phyloP scores from a whole-genome alignment of 2,113 vertebrate genomes.

The Raja brachyura region DNA sequence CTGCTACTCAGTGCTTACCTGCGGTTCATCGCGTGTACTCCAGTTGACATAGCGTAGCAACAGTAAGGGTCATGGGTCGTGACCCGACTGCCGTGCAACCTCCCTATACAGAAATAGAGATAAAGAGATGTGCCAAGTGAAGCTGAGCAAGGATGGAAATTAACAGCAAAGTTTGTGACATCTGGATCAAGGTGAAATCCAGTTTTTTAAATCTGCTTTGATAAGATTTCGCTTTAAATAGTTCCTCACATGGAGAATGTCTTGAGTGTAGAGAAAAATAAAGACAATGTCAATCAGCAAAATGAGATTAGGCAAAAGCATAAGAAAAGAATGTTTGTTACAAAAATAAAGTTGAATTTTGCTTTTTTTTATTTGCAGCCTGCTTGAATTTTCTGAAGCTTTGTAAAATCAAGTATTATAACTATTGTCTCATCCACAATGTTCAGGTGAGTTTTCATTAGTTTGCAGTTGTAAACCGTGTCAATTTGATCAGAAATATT shows the following conservation, averaged over 20 bases:
- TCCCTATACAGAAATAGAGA: too few species aligned
- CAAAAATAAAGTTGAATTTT: slow-evolving; percentile 38
- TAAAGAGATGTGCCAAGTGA: too few species aligned
- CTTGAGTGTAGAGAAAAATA: neutral
- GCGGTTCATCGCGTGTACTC: too few species aligned
- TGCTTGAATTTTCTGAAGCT: slow-evolving; percentile 91
- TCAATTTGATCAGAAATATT: neutral
- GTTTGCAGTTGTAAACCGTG: neutral
- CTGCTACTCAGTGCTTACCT: too few species aligned
- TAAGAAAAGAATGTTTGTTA: neutral
- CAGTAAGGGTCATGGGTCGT: too few species aligned
- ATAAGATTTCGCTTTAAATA: too few species aligned
- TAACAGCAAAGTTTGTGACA: too few species aligned
- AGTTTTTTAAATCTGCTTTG: too few species aligned
- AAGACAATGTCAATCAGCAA: neutral
- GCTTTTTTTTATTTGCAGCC: slow-evolving; percentile 61
- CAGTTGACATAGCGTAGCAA: too few species aligned
- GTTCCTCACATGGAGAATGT: neutral
- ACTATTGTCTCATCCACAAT: slow-evolving; percentile 93
- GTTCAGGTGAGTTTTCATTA: slow-evolving; percentile 72
- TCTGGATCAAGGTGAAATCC: too few species aligned
- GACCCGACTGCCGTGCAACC: too few species aligned
- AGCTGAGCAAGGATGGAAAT: too few species aligned
- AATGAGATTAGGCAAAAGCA: neutral
- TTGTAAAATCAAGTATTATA: slow-evolving; percentile 96